A percentile compares a stretch with the other conserved stretches of the same genome.
Evolutionary conservation across 2,797 vertebrate species (phyloP).

Genomic region (Trichosurus vulpecula): DNA sequence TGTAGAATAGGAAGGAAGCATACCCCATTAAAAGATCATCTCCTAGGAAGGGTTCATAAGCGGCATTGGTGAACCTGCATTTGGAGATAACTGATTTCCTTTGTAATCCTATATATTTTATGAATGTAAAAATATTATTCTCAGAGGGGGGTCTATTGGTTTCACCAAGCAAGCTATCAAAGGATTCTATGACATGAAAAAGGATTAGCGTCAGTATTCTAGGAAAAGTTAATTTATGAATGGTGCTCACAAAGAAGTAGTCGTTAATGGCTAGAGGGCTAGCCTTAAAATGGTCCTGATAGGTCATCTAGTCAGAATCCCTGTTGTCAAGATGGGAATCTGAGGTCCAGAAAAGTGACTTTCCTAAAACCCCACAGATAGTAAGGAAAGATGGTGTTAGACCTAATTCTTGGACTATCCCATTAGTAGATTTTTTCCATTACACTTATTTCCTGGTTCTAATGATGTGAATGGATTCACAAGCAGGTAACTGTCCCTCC

Average conservation of each 20-base stretch:
- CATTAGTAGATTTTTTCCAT: background rate
- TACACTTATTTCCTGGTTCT: background rate
- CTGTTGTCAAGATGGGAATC: background rate
- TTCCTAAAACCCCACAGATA: background rate
- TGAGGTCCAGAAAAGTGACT: background rate
- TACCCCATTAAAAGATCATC: background rate
- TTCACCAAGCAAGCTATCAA: background rate
- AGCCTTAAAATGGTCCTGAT: background rate
- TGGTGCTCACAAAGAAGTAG: background rate
- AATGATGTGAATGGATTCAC: background rate
- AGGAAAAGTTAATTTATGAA: background rate
- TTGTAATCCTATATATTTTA: background rate
- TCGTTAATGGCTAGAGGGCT: background rate
- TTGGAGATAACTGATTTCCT: background rate
- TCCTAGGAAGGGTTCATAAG: background rate
- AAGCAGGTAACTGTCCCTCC: background rate
- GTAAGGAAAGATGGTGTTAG: background rate
- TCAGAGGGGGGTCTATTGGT: background rate
- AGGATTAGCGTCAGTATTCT: background rate
- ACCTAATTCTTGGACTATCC: background rate
- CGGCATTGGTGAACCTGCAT: background rate
- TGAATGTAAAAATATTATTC: background rate
- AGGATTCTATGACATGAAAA: background rate
- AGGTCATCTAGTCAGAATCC: background rate
- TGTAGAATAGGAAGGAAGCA: background rate